These are phyloP conservation scores for Planococcus citri DNA, from an alignment of 1,140 invertebrate genomes.

Conservation along the genomic window DNA sequence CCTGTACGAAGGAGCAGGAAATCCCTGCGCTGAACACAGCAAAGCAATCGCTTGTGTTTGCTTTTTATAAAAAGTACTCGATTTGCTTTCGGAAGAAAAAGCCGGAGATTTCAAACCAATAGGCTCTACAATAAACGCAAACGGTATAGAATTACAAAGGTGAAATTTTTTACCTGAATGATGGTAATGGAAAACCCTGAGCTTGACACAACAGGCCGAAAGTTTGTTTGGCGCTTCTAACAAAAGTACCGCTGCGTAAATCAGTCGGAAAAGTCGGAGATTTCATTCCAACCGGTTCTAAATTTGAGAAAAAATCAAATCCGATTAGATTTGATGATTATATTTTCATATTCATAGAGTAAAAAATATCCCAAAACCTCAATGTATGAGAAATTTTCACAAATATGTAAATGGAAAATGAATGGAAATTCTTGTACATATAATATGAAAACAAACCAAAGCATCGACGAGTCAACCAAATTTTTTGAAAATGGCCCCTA, in stretches of 20 bases:
- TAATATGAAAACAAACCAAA: no score
- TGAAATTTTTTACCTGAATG: slow-evolving; percentile 39
- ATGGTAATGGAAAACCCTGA: slow-evolving; percentile 50
- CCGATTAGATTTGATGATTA: slow-evolving; percentile 35
- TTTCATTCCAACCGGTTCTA: slow-evolving; percentile 46
- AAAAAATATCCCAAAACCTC: slow-evolving; percentile 41
- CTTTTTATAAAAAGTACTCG: slow-evolving; percentile 30
- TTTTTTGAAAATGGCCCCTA: no score
- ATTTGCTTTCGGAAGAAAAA: slow-evolving; percentile 37
- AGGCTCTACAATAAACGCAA: slow-evolving; percentile 39
- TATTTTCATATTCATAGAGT: slow-evolving; percentile 36
- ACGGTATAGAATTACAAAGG: not conserved
- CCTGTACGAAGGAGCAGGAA: slow-evolving; percentile 53
- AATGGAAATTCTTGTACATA: no score
- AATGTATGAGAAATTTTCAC: slow-evolving; percentile 26
- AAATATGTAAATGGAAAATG: no score
- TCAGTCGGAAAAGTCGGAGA: slow-evolving; percentile 40
- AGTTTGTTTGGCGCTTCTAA: slow-evolving; percentile 32
- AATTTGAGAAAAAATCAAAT: slow-evolving; percentile 42
- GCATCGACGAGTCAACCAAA: no score
- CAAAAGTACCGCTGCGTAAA: slow-evolving; percentile 37
- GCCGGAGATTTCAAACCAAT: slow-evolving; percentile 38
- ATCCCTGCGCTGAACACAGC: slow-evolving; percentile 50
- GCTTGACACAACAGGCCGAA: slow-evolving; percentile 52
- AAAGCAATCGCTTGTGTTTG: slow-evolving; percentile 34